Base-by-base conservation (phyloP, 35 echinoderm and acorn worm genomes). In the Apostichopus japonicus region DNA sequence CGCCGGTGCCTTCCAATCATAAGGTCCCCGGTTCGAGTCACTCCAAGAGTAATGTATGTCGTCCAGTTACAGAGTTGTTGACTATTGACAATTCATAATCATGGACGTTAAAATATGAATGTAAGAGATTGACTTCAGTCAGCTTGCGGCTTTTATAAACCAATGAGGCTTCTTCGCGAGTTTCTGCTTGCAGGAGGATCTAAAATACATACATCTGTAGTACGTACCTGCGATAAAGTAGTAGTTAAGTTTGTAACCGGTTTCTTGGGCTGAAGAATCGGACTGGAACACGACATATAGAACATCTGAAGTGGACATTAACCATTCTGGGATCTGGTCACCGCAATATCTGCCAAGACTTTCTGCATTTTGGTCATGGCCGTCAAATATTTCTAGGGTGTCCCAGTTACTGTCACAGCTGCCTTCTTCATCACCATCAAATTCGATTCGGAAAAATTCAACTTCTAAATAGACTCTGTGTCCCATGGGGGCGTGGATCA, bases 271-370 rank as follows among this genome's bases (percentile, higher is more conserved):
- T 6, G 77, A 81, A 4, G 80, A 73, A 61, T 93, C 92, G 1
- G 92, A 93, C 71, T 93, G 51, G 52, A 93, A 93, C 9, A 93
- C 92, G 0, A 93, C n/a, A 77, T 78, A 93, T 17, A 87, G 57
- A 44, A 0, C 77, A 55, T 63, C 58, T 10, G 44, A 56, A 1
- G 81, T 87, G 7, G 92, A 93, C 52, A 87, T 19, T 19, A 93
- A 87, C 5, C 59, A 9, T 5, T 19, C 23, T 7, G 56, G 72
- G 70, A 93, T 93, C 81, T 73, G 15, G 25, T 87, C 84, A 51
- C 92, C 92, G 65, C 92, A 93, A 54, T 27, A 93, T 16, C 16
- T 23, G 55, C 81, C 92, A 13, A 84, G 79, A 22, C 17, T 59
- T 44, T 57, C 44, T 33, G 65, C 84, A 22, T 8, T 79, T 17